Evolutionary conservation across 1,140 invertebrate genomes (phyloP).

Genomic region (Drosophila novamexicana): DNA sequence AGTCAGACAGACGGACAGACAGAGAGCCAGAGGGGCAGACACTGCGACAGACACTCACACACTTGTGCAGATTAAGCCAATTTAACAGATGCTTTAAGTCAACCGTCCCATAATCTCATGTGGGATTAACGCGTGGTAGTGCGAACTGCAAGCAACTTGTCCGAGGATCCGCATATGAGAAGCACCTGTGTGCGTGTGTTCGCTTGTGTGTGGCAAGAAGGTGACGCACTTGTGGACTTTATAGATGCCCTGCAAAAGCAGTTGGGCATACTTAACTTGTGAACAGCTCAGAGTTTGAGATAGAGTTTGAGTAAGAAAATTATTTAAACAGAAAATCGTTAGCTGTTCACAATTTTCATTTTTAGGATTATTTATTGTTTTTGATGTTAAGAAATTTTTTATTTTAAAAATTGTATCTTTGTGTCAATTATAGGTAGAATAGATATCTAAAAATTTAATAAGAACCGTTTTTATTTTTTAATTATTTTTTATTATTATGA

Average conservation of each 20-base stretch:
- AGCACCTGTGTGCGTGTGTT: neutral
- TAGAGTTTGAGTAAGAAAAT: neutral
- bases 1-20: slow-evolving; percentile 9
- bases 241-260: slow-evolving; percentile 32
- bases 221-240: slow-evolving; percentile 35
- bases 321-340: neutral
- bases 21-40: slow-evolving; percentile 42
- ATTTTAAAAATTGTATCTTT: no score
- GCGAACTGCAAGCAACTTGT: slow-evolving; percentile 45
- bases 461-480: no score
- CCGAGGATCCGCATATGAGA: slow-evolving; percentile 7
- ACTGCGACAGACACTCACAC: slow-evolving; percentile 53
- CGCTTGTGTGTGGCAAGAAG: slow-evolving; percentile 13
- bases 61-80: slow-evolving; percentile 56
- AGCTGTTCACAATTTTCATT: no score
- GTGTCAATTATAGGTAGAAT: no score
- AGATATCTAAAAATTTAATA: no score
- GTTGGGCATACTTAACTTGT: neutral
- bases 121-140: slow-evolving; percentile 68
- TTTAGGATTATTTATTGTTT: neutral
- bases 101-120: slow-evolving; percentile 65
- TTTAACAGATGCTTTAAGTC: slow-evolving; percentile 61
- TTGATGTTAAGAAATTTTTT: no score
- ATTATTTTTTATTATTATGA: no score
- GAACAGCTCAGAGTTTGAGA: no score